These are phyloP conservation scores for Eucidaris tribuloides DNA, from an alignment of 35 echinoderm and acorn worm genomes.

Conservation along the genomic window DNA sequence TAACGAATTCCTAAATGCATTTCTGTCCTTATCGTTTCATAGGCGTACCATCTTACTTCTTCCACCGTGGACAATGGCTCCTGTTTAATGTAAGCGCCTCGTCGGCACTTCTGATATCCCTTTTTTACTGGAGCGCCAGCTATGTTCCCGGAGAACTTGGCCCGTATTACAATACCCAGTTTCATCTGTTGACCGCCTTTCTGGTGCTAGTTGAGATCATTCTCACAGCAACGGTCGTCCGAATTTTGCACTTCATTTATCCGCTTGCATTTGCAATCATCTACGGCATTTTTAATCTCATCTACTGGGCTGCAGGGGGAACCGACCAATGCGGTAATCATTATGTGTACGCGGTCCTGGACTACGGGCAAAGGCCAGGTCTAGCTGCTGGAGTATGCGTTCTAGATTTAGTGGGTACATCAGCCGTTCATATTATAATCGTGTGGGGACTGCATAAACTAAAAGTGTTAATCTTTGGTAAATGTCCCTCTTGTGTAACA, in stretches of 20 bases:
- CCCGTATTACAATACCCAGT: slow-evolving; percentile 27
- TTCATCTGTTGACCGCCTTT: slow-evolving; percentile 19
- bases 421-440: background rate
- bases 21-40: background rate
- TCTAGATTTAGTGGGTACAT: background rate
- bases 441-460: slow-evolving; percentile 26
- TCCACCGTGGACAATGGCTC: slow-evolving; percentile 35
- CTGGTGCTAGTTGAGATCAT: slow-evolving; percentile 25
- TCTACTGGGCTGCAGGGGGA: slow-evolving; percentile 41
- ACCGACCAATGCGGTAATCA: slow-evolving; percentile 9
- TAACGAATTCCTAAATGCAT: too few relatives aligned
- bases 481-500: too few relatives aligned
- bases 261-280: slow-evolving; percentile 13
- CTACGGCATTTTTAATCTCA: slow-evolving; percentile 23
- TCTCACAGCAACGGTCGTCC: slow-evolving; percentile 20
- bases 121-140: slow-evolving; percentile 49
- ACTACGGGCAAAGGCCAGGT: background rate
- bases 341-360: slow-evolving; percentile 16
- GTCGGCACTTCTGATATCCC: background rate
- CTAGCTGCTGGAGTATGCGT: background rate
- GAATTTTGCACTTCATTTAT: slow-evolving; percentile 47
- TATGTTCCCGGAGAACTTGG: background rate
- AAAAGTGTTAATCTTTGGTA: background rate
- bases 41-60: background rate
- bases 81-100: slow-evolving; percentile 26